Conservation (phyloP, 2,113 vertebrate genomes). For the Herpetotheres cachinnans region DNA sequence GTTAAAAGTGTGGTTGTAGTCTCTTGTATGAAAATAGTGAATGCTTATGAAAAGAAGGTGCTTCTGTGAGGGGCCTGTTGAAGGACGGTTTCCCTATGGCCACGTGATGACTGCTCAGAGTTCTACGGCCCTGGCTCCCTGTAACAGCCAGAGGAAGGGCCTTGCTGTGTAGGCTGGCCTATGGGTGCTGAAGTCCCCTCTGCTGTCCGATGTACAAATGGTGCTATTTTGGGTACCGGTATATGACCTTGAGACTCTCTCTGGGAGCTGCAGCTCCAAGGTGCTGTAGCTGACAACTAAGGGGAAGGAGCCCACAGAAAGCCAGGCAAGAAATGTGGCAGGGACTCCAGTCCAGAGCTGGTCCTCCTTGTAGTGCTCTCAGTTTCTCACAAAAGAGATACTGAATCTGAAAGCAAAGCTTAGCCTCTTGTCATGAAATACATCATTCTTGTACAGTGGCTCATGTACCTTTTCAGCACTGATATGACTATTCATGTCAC, state of each 20-base stretch:
- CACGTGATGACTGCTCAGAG: neutral
- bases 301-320: neutral
- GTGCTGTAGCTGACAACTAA: neutral
- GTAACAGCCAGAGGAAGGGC: neutral
- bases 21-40: neutral
- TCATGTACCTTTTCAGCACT: neutral
- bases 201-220: neutral
- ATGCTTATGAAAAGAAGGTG: neutral
- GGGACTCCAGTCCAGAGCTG: neutral
- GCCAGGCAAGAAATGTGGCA: neutral
- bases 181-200: neutral
- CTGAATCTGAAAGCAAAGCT: neutral
- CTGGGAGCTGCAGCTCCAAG: neutral
- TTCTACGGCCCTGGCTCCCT: neutral
- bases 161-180: neutral
- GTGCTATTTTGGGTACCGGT: neutral
- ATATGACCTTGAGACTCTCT: neutral
- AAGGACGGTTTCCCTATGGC: neutral
- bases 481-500: neutral
- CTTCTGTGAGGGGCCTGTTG: neutral
- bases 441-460: neutral
- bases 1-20: neutral
- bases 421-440: neutral
- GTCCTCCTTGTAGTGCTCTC: neutral
- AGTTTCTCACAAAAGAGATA: neutral